Conservation (phyloP, 2,113 vertebrate genomes). For the Promerops cafer region DNA sequence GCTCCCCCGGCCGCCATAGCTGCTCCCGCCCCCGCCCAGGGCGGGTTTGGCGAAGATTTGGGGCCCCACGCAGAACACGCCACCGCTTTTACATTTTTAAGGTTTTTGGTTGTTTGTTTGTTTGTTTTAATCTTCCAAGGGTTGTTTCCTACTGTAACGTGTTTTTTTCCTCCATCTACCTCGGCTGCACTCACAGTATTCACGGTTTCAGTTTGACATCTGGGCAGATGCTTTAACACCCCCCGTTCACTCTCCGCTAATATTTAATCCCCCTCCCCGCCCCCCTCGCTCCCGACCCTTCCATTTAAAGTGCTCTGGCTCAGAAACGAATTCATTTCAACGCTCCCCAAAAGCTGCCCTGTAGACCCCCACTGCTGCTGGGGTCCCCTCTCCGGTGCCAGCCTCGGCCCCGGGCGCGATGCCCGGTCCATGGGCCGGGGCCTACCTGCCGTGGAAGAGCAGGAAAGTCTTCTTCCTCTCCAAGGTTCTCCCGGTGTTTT, state of each 20-base stretch:
- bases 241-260: neutral
- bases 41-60: constrained; percentile 59
- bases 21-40: constrained; percentile 28
- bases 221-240: constrained; percentile 52
- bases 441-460: neutral
- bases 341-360: neutral
- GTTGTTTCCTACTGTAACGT: constrained; percentile 60
- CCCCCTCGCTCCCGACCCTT: neutral
- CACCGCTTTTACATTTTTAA: neutral
- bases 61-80: constrained; percentile 38
- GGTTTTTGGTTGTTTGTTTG: neutral
- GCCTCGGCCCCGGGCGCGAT: neutral
- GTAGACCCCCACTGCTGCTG: neutral
- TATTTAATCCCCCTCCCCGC: neutral
- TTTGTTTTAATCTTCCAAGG: neutral
- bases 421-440: neutral
- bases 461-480: neutral
- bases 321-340: constrained; percentile 45
- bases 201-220: constrained; percentile 45
- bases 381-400: neutral
- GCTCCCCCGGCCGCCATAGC: constrained; percentile 26
- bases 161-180: constrained; percentile 85
- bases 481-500: neutral
- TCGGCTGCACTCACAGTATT: constrained; percentile 87
- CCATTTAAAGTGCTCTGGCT: constrained; percentile 48